Evolutionary conservation across 2,888 invertebrate genomes (phyloP), one percentile per base, ranked within the genome.

Genomic region (Drosophila bunnanda): DNA sequence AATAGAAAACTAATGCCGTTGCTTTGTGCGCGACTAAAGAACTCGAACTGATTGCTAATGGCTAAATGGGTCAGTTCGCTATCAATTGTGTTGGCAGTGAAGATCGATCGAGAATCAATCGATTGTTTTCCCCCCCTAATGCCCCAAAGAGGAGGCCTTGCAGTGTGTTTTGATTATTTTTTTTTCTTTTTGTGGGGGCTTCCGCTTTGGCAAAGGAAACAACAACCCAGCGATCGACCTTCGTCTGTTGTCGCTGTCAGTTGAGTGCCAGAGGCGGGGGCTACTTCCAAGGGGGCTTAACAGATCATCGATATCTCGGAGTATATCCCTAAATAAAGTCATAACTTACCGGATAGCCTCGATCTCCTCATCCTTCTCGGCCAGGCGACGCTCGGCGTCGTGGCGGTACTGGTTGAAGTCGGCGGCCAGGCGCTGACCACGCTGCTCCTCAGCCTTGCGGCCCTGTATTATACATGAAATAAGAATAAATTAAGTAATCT

Each of bases 281-380:
- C 39, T 43, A 82, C 85, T 80, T 80, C 79, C 80, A 71, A 60
- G 41, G 36, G 73, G 77, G 48, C 20, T 13, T 17, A 25, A 25
- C 6, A 10, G 17, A 38, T 34, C 13, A 36, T 20, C 17, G 30
- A 30, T 48, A 48, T 48, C 7, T 17, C 6, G 2, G 12, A 20
- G 4, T 41, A 25, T 44, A 12, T 7, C 17, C 22, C 4, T 8
- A 22, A 30, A 1, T 32, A 32, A 30, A 20, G 4, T 5, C 7
- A 4, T 46, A 53, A 91, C 96, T 96, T 93, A 99, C 99, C 98
- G 98, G 93, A 99, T 97, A 88, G 95, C 94, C 94, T 99, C 99
- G 92, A 99, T 96, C 94, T 99, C 99, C 92, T 99, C 99, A 89
- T 99, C 99, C 95, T 99, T 99, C 94, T 99, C 98, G 84, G 96